phyloP scores from a whole-genome alignment of 2,797 vertebrate species.

The Phataginus tetradactyla region DNA sequence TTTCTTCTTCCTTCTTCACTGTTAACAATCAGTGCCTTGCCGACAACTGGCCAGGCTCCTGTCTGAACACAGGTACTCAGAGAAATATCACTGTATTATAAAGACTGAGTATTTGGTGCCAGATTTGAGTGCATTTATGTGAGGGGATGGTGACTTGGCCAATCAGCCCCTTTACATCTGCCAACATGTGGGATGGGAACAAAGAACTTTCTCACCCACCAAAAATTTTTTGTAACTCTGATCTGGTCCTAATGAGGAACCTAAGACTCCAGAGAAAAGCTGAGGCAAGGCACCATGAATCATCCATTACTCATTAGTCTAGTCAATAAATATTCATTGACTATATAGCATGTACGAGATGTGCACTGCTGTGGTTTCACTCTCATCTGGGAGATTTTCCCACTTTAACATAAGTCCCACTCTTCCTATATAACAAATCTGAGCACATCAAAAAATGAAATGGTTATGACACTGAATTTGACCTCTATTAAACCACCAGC shows the following conservation, averaged over 20 bases:
- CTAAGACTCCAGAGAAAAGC: not conserved
- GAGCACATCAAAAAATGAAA: not conserved
- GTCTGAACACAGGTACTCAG: not conserved
- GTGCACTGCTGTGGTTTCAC: not conserved
- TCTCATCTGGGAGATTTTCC: not conserved
- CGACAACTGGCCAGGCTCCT: not conserved
- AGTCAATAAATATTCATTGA: not conserved
- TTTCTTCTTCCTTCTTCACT: not conserved
- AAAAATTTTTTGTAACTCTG: not conserved
- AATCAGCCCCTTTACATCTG: not conserved
- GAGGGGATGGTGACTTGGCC: not conserved
- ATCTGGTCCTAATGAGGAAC: conserved; percentile 13
- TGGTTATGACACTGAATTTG: not conserved
- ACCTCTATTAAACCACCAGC: not conserved
- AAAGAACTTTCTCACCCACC: not conserved
- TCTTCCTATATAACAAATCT: not conserved
- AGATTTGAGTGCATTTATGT: not conserved
- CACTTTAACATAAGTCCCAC: not conserved
- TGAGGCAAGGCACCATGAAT: not conserved
- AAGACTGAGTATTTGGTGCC: not conserved
- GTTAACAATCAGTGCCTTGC: not conserved
- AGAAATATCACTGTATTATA: not conserved
- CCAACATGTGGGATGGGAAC: not conserved
- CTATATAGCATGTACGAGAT: not conserved
- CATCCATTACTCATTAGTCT: not conserved